These are phyloP conservation scores for Oryctes rhinoceros DNA, from an alignment of 1,140 invertebrate genomes.

Conservation along the genomic window DNA sequence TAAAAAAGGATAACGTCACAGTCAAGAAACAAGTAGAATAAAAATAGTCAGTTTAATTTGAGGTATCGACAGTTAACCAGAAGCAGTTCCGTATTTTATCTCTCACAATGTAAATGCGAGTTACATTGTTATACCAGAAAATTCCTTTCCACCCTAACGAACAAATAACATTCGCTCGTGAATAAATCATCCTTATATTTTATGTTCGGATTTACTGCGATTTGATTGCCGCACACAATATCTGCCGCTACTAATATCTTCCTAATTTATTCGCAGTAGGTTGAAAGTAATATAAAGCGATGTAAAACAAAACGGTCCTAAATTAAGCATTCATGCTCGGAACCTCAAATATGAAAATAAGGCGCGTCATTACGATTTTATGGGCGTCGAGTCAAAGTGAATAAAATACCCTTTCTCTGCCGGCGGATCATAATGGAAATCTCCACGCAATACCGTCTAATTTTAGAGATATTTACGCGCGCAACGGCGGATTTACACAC, in stretches of 20 bases:
- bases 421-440: slow-evolving; percentile 27
- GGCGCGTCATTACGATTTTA: slow-evolving; percentile 16
- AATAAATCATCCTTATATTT: neutral
- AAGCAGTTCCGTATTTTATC: too few species aligned
- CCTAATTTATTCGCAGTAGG: slow-evolving; percentile 18
- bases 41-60: too few species aligned
- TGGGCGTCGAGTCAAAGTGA: slow-evolving; percentile 12
- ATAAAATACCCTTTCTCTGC: neutral
- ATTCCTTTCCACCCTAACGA: too few species aligned
- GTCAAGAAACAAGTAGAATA: too few species aligned
- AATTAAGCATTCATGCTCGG: slow-evolving; percentile 1
- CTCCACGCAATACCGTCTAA: slow-evolving; percentile 15
- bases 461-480: slow-evolving; percentile 22
- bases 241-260: neutral
- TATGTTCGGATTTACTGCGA: too few species aligned
- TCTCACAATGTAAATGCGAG: too few species aligned
- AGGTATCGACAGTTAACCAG: too few species aligned
- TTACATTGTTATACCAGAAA: too few species aligned
- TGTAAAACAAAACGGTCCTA: slow-evolving; percentile 36
- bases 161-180: too few species aligned
- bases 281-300: slow-evolving; percentile 18
- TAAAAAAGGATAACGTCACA: too few species aligned
- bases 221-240: too few species aligned
- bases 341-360: slow-evolving; percentile 20
- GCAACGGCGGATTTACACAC: slow-evolving; percentile 14